Conservation (phyloP, 92 coral and sea anemone genomes). For the Epizoanthus illoricatus region DNA sequence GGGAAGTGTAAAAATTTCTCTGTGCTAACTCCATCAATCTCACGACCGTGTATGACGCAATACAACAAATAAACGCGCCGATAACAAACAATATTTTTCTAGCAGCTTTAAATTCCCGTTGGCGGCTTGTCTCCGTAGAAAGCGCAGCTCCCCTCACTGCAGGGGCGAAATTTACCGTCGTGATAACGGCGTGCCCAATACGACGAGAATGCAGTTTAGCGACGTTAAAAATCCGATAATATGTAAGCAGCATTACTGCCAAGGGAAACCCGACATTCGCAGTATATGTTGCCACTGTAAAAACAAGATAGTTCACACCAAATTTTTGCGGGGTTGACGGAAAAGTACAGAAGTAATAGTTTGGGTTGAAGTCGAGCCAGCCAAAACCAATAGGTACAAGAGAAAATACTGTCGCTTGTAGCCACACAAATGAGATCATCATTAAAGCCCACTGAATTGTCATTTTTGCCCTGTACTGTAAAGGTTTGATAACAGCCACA, state of each 20-base stretch:
- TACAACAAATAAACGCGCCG: slow-evolving; percentile 90
- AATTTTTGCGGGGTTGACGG: slow-evolving; percentile 61
- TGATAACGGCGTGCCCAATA: slow-evolving; percentile 92
- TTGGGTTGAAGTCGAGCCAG: slow-evolving; percentile 79
- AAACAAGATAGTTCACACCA: slow-evolving; percentile 58
- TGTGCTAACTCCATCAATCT: slow-evolving; percentile 69
- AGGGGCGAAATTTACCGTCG: slow-evolving; percentile 72
- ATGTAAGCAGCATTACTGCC: slow-evolving; percentile 71
- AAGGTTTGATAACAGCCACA: slow-evolving; percentile 91
- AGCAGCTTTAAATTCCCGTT: slow-evolving; percentile 94
- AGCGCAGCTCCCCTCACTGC: slow-evolving; percentile 63
- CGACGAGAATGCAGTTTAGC: slow-evolving; percentile 91
- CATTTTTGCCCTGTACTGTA: slow-evolving; percentile 96
- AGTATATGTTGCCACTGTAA: slow-evolving; percentile 68
- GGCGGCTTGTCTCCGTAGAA: slow-evolving; percentile 86
- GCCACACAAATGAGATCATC: slow-evolving; percentile 83
- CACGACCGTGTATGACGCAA: slow-evolving; percentile 84
- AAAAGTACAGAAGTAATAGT: slow-evolving; percentile 85
- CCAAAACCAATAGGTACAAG: slow-evolving; percentile 72
- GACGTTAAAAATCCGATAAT: slow-evolving; percentile 89
- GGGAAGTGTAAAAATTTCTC: slow-evolving; percentile 46
- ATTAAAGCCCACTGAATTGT: slow-evolving; percentile 83
- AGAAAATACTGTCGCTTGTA: slow-evolving; percentile 79
- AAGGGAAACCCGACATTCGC: slow-evolving; percentile 84
- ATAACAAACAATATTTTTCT: slow-evolving; percentile 94